Evolutionary conservation across 2,888 invertebrate genomes (phyloP).

Genomic region (Girardia tigrina): DNA sequence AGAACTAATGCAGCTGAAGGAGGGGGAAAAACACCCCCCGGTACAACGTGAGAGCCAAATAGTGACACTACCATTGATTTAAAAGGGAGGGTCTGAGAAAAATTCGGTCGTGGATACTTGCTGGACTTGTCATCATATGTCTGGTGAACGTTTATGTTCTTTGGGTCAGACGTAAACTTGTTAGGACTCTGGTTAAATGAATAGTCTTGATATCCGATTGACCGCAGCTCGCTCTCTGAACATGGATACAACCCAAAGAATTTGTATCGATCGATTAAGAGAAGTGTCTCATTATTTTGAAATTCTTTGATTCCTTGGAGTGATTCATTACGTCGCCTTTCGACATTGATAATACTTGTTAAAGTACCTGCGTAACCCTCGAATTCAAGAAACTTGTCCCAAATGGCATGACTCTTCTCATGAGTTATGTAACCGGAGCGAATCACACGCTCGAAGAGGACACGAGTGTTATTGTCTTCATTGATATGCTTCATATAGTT

Average conservation of each 20-base stretch:
- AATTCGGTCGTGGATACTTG: slow-evolving; percentile 67
- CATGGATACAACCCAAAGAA: slow-evolving; percentile 89
- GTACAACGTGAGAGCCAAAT: slow-evolving; percentile 51
- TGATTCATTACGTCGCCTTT: slow-evolving; percentile 68
- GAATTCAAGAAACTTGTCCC: slow-evolving; percentile 94
- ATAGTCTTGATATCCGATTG: slow-evolving; percentile 52
- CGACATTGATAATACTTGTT: slow-evolving; percentile 89
- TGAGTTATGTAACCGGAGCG: slow-evolving; percentile 75
- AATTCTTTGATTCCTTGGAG: slow-evolving; percentile 63
- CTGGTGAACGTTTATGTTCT: not conserved
- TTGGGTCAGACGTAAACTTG: slow-evolving; percentile 39
- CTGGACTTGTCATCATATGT: too few relatives aligned
- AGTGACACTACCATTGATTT: slow-evolving; percentile 64
- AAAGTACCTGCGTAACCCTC: slow-evolving; percentile 95
- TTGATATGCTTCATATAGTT: slow-evolving; percentile 88
- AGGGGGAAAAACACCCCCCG: slow-evolving; percentile 83
- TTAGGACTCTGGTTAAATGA: not conserved
- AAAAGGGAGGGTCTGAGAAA: slow-evolving; percentile 89
- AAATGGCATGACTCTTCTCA: slow-evolving; percentile 84
- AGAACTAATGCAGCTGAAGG: too few relatives aligned
- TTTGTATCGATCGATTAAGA: slow-evolving; percentile 79
- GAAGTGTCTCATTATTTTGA: slow-evolving; percentile 88
- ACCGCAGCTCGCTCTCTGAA: slow-evolving; percentile 68
- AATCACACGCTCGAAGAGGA: slow-evolving; percentile 88
- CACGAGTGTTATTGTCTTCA: slow-evolving; percentile 97